Percentiles rank a stretch among this genome's conserved stretches.
Conservation (phyloP, 2,113 vertebrate species). For the Proterorhinus semilunaris region DNA sequence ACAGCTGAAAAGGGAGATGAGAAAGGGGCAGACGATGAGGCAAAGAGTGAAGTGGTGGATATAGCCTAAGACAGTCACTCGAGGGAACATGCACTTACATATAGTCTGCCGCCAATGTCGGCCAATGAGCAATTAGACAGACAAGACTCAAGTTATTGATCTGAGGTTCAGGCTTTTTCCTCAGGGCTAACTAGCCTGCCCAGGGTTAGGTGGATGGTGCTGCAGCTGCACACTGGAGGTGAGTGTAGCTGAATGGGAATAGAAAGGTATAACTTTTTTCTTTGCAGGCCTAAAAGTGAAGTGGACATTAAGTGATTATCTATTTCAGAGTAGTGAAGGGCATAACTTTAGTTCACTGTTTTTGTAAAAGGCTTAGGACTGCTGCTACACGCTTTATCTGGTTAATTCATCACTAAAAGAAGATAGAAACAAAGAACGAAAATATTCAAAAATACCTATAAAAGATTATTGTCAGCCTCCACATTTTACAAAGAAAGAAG, state of each 20-base stretch:
- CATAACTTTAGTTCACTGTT: no score
- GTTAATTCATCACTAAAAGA: no score
- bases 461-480: no score
- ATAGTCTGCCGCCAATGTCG: conserved; percentile 76
- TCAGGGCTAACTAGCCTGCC: conserved; percentile 74
- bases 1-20: conserved; percentile 55
- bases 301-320: conserved; percentile 42
- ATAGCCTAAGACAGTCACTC: conserved; percentile 62
- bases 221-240: conserved; percentile 54
- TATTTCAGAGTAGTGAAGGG: no score
- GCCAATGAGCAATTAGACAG: conserved; percentile 86
- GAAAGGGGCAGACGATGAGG: conserved; percentile 57
- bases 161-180: conserved; percentile 65
- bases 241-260: conserved; percentile 26
- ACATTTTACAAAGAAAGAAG: no score
- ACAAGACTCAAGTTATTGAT: conserved; percentile 83
- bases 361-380: no score
- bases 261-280: conserved; percentile 14
- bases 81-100: conserved; percentile 71
- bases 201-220: conserved; percentile 70
- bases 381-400: no score
- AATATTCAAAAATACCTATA: no score
- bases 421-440: no score
- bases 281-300: conserved; percentile 54
- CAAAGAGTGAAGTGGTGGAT: conserved; percentile 56